Evolutionary conservation across 2,113 vertebrate genomes (phyloP), one percentile per base, ranked within the genome.

Genomic region (Onychorhynchus coronatus): DNA sequence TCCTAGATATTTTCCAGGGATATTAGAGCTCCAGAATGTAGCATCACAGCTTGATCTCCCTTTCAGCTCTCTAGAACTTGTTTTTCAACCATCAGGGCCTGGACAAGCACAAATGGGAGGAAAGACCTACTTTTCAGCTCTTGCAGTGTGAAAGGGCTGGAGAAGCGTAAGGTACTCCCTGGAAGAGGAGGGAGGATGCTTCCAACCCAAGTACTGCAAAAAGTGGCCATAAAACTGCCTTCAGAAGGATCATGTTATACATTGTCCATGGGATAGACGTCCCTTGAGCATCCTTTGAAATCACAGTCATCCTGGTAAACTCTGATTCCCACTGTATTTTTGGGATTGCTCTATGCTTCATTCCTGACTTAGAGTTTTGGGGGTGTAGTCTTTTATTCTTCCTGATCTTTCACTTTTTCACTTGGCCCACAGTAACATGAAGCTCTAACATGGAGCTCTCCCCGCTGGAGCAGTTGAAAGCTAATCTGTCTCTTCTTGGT

Each of bases 1-100:
- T 95, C 55, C 47, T 93, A 87, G 72, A 65, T 91, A 37, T 81
- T 88, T n/a, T 90, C 35, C 65, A 81, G 82, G 88, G 75, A 71
- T 52, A 39, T 5, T 20, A 27, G 52, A 74, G n/a, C 52, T 96
- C 78, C 61, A 72, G 28, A 72, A 84, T 53, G 52, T 68, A 72
- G 24, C 41, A 88, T 41, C 3, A 14, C 39, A 72, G 27, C 28
- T 33, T 53, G 25, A 73, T 79, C 33, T 79, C 30, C 24, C 53
- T 85, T 65, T 80, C 19, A 46, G 59, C 56, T 46, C 37, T 75
- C 73, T 41, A 22, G 89, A 81, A 72, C 19, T 88, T 65, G 30
- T 33, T 77, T 91, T 91, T 39, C 53, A 76, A 9, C 28, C 22
- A 7, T 55, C 37, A 52, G 61, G 33, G 30, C 39, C 47, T 85